These are phyloP conservation scores for Acanthopleura granulata DNA, from an alignment of 2,888 invertebrate genomes.

Conservation along the genomic window DNA sequence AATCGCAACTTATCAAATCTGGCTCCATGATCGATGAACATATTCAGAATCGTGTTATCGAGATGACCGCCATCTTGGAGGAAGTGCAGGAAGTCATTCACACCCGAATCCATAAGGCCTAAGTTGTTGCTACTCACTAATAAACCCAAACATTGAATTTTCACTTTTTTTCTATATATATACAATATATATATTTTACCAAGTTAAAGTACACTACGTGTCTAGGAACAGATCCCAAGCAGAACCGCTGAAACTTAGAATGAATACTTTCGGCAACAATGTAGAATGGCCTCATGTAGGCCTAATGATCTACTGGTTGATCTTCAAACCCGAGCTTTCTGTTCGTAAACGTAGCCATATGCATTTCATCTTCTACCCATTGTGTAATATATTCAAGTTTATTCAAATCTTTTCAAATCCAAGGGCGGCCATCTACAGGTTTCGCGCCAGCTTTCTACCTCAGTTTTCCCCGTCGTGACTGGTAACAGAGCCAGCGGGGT, in stretches of 20 bases:
- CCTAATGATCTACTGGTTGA: constrained; percentile 92
- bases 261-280: constrained; percentile 74
- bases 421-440: constrained; percentile 83
- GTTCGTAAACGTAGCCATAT: constrained; percentile 90
- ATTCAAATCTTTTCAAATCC: constrained; percentile 86
- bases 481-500: background rate
- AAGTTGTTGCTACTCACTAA: background rate
- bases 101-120: background rate
- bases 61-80: constrained; percentile 1
- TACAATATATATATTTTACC: background rate
- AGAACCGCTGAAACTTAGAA: constrained; percentile 41
- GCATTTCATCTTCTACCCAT: constrained; percentile 88
- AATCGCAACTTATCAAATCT: background rate
- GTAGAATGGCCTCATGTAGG: constrained; percentile 83
- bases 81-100: background rate
- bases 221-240: no score
- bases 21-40: background rate
- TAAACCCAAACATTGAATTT: background rate
- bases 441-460: constrained; percentile 72
- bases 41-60: background rate
- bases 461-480: background rate
- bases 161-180: constrained; percentile 41
- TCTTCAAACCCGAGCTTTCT: constrained; percentile 86
- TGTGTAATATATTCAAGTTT: constrained; percentile 75
- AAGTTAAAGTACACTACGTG: background rate